Evolutionary conservation across 2,797 vertebrate species (phyloP).

Genomic region (Lophius americanus): DNA sequence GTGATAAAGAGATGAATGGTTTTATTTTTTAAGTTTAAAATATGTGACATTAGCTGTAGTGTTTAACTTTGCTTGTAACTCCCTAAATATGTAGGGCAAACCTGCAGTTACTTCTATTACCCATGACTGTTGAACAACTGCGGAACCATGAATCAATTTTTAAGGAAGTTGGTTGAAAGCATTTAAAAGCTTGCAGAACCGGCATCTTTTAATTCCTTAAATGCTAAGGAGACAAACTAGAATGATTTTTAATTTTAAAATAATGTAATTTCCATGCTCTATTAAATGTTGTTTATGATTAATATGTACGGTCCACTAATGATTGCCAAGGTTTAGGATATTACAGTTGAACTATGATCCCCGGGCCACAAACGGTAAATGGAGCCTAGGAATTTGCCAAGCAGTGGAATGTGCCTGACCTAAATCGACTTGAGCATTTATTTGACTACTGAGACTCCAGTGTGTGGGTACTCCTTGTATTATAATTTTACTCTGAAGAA

Average conservation of each 20-base stretch:
- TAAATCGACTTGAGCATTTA: slow-evolving; percentile 15
- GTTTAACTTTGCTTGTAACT: no score
- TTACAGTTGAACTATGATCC: neutral
- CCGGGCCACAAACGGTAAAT: slow-evolving; percentile 14
- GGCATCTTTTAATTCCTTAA: neutral
- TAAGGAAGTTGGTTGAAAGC: neutral
- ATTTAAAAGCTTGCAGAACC: neutral
- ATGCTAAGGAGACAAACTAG: neutral
- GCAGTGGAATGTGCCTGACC: slow-evolving; percentile 16
- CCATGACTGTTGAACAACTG: neutral
- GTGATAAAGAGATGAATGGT: neutral
- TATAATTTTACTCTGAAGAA: neutral
- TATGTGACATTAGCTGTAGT: no score
- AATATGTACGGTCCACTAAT: no score
- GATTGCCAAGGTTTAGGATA: no score
- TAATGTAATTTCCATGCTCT: no score
- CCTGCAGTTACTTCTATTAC: no score
- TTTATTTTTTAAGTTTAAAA: no score
- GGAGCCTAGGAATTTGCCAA: slow-evolving; percentile 11
- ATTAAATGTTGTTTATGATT: neutral
- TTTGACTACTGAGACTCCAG: slow-evolving; percentile 6
- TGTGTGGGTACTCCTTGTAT: neutral
- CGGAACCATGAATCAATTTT: neutral
- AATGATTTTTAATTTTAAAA: no score
- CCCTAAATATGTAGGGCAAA: no score